phyloP scores from a whole-genome alignment of 1,140 invertebrate genomes.

The Bactericera cockerelli region DNA sequence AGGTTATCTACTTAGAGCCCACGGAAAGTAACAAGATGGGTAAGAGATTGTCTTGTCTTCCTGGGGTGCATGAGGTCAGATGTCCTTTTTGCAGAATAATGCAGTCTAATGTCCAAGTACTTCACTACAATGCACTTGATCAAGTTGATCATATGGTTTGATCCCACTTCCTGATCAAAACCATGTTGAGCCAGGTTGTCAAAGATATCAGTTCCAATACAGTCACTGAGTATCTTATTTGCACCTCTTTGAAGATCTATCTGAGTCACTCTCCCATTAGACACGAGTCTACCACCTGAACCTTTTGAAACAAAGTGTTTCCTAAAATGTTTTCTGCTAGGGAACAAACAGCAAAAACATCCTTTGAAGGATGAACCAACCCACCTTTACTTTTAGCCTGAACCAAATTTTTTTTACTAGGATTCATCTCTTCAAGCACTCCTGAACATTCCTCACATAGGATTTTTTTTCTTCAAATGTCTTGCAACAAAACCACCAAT shows the following conservation, averaged over 20 bases:
- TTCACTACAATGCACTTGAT: background rate
- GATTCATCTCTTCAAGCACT: background rate
- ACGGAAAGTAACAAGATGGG: background rate
- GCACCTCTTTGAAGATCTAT: background rate
- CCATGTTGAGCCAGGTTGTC: background rate
- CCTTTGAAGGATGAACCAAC: background rate
- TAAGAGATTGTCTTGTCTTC: background rate
- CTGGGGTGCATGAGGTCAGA: background rate
- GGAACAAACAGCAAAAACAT: background rate
- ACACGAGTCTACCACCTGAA: background rate
- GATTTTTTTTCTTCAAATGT: constrained; percentile 9
- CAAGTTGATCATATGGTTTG: constrained; percentile 4
- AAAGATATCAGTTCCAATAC: constrained; percentile 2
- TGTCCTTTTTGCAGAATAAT: background rate
- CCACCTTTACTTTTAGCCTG: background rate
- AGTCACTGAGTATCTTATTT: background rate
- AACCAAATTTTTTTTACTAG: background rate
- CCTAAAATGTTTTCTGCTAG: constrained; percentile 4
- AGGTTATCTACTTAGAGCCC: too few relatives aligned
- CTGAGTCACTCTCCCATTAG: background rate
- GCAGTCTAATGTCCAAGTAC: background rate
- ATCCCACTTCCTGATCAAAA: background rate
- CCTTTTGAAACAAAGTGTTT: background rate
- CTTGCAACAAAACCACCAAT: constrained; percentile 13
- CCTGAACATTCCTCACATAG: background rate